Evolutionary conservation across 2,113 vertebrate species (phyloP).

Genomic region (Alexandromys fortis): DNA sequence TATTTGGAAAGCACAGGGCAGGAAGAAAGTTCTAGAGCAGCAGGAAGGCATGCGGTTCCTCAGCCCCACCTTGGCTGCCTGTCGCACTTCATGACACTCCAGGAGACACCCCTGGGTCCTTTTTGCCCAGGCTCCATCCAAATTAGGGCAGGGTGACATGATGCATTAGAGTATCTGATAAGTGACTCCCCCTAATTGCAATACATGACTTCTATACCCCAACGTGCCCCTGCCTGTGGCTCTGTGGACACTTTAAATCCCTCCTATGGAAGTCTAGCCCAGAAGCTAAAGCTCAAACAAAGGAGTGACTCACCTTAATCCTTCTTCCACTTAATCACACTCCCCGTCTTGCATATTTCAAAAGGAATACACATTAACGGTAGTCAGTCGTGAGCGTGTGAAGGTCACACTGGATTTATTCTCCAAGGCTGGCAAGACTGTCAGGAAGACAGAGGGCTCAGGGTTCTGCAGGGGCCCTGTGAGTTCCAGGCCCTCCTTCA

Average conservation of each 20-base stretch:
- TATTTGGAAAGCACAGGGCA: background rate
- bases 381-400: background rate
- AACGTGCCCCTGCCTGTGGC: background rate
- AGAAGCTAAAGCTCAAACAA: background rate
- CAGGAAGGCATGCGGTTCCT: background rate
- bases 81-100: accelerated
- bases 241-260: background rate
- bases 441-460: background rate
- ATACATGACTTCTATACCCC: background rate
- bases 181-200: accelerated
- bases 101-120: background rate
- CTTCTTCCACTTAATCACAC: background rate
- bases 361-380: background rate
- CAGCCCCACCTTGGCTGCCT: background rate
- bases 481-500: background rate
- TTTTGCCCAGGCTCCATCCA: background rate
- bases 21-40: accelerated
- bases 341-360: constrained; percentile 28
- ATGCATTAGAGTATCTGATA: accelerated
- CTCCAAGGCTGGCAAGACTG: accelerated
- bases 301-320: background rate
- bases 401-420: constrained; percentile 22
- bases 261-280: background rate
- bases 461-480: accelerated
- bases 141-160: background rate